Base-by-base conservation (phyloP, 2,888 invertebrate genomes). In the Lacanobia wlatinum region DNA sequence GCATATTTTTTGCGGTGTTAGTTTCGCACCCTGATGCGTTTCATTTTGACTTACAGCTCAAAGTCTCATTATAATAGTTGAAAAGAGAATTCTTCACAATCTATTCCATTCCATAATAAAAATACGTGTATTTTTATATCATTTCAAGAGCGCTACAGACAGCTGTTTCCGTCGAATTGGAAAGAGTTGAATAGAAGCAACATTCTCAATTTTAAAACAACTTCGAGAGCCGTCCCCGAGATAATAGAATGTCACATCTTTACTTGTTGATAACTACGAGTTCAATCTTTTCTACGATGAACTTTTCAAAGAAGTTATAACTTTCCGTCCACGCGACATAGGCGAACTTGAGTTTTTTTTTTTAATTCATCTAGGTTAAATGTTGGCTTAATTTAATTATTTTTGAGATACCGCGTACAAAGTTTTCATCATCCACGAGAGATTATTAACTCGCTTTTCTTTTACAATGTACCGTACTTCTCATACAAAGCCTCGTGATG, bases 241-340 rank as follows among this genome's bases (percentile, higher is more conserved):
- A 76, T 87, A 87, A 87, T 81, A 82, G 80, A 82, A 85, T 80
- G 83, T 85, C 84, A 84, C 82, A 81, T 79, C 71, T 71, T 64
- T 76, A 76, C 76, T 77, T 75, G 70, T 84, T 78, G 70, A 70
- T 82, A 70, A 76, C 70, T 65, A 60, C 40, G 52, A 67, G 58
- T 78, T 66, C 67, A 70, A 83, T 77, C 59, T 68, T 70, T 68
- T 70, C 70, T 52, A 43, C 16, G 43, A 68, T 62, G 34, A 82
- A 78, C 23, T 70, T 80, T 56, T 50, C 38, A 34, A 53, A 70
- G 55, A 71, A 56, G 56, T 73, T 70, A 58, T 58, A 61, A 61
- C n/a, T 70, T 68, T 43, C 1, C 52, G 63, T 21, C 18, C 48
- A 21, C 21, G 43, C 7, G 28, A 28, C 21, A 28, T 23, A 52